Evolutionary conservation across 2,888 invertebrate genomes (phyloP), one percentile per base, ranked within the genome.

Genomic region (Linnaemya tessellans): DNA sequence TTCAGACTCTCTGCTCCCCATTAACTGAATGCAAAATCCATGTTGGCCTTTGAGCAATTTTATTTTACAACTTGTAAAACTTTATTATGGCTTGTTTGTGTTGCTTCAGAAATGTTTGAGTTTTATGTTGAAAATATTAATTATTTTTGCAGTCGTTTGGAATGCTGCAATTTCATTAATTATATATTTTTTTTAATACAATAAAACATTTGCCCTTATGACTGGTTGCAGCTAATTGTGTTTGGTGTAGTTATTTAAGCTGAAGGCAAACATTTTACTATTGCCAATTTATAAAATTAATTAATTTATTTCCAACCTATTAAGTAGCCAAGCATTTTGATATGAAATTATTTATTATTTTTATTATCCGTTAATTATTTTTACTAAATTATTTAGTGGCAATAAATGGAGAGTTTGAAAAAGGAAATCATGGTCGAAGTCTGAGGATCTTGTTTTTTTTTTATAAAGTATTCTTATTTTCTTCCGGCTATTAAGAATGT

Each of bases 11-110:
- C 56, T 49, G 51, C 54, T 22, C 54, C 73, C 89, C 90, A 91
- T 90, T 91, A 90, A 90, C 87, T 88, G 91, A 91, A 91, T 91
- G 90, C 90, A 87, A 90, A 88, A 89, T 84, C 87, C 89, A 88
- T 90, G 91, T 91, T 89, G 43, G 87, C 88, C 87, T 41, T 15
- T 3, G 8, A 46, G 38, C 18, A 49, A n/a, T 43, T 67, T n/a
- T 46, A 18, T 25, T 43, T 25, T 25, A 43, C n/a, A 18, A 43
- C 8, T 5, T n/a, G 22, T n/a, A 15, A 41, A 5, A 38, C 13
- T 71, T 41, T 43, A 46, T 30, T 25, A 35, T 9, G 2, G 60
- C 22, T 18, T n/a, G 3, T 51, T n/a, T 38, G 10, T 38, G 38
- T n/a, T 4, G 54, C 30, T 5, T 30, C 5, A 30, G n/a, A n/a